phyloP scores from a whole-genome alignment of 2,888 invertebrate species.

The Polymixis flavicincta region DNA sequence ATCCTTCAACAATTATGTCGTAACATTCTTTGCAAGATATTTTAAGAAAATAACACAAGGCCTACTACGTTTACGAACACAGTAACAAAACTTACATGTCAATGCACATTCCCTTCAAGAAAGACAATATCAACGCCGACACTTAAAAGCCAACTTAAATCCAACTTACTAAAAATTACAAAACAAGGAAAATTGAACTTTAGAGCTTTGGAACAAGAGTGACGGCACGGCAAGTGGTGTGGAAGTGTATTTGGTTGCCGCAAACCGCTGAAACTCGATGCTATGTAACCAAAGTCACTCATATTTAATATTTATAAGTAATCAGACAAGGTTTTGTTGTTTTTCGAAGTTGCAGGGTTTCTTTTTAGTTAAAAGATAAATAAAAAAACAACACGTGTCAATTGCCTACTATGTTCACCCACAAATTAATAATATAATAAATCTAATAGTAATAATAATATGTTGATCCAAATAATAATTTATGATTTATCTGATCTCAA shows the following conservation, averaged over 20 bases:
- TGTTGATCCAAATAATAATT: no score
- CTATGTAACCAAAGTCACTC: slow-evolving; percentile 60
- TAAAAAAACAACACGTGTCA: neutral
- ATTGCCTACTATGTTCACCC: no score
- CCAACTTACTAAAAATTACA: neutral
- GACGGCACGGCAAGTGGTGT: neutral
- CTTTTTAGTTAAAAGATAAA: slow-evolving; percentile 19
- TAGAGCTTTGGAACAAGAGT: neutral
- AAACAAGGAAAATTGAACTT: slow-evolving; percentile 30
- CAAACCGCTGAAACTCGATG: slow-evolving; percentile 83
- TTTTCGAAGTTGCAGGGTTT: slow-evolving; percentile 41
- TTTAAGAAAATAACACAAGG: slow-evolving; percentile 53
- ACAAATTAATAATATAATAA: no score
- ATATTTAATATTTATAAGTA: slow-evolving; percentile 64
- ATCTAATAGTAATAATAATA: no score
- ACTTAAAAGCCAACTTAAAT: slow-evolving; percentile 63
- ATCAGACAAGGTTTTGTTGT: slow-evolving; percentile 60
- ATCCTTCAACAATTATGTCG: slow-evolving; percentile 2
- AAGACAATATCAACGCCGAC: slow-evolving; percentile 74
- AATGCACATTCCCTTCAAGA: slow-evolving; percentile 77
- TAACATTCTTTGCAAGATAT: slow-evolving; percentile 25
- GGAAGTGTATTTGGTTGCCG: slow-evolving; percentile 51
- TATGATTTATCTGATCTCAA: no score
- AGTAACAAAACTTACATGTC: slow-evolving; percentile 71
- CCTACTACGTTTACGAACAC: slow-evolving; percentile 54